Evolutionary conservation across 2,888 invertebrate genomes (phyloP).

Genomic region (Dinocampus coccinellae): DNA sequence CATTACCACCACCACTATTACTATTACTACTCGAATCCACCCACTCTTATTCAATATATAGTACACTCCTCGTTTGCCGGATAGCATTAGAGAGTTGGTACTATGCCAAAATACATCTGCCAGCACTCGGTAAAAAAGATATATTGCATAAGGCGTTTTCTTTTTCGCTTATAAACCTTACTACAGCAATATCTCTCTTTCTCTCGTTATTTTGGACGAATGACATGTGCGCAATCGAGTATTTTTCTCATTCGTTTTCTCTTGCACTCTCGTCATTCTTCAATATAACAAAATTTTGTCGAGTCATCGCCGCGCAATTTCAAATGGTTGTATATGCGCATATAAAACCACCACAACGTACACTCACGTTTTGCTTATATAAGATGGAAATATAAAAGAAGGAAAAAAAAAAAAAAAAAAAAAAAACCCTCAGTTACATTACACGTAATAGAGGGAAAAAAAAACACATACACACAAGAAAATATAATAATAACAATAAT

Average conservation of each 20-base stretch:
- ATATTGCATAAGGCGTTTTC: slow-evolving; percentile 14
- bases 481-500: too few species aligned
- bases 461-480: too few species aligned
- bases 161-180: slow-evolving; percentile 7
- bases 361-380: not conserved
- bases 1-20: slow-evolving; percentile 32
- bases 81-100: slow-evolving; percentile 62
- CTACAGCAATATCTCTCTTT: not conserved
- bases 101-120: slow-evolving; percentile 61
- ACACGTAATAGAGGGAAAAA: not conserved
- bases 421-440: too few species aligned
- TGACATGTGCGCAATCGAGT: not conserved
- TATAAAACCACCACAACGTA: not conserved
- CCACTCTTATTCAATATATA: slow-evolving; percentile 40
- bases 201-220: not conserved
- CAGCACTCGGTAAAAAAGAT: slow-evolving; percentile 46
- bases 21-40: slow-evolving; percentile 37
- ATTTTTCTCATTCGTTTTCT: not conserved
- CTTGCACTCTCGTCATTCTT: not conserved
- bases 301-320: slow-evolving; percentile 5
- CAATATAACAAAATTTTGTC: slow-evolving; percentile 3
- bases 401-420: not conserved
- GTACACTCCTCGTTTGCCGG: slow-evolving; percentile 51
- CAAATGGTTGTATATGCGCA: not conserved
- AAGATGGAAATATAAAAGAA: not conserved